These are phyloP conservation scores for Brachionus koreanus DNA, from an alignment of 1,140 invertebrate genomes.

Conservation along the genomic window DNA sequence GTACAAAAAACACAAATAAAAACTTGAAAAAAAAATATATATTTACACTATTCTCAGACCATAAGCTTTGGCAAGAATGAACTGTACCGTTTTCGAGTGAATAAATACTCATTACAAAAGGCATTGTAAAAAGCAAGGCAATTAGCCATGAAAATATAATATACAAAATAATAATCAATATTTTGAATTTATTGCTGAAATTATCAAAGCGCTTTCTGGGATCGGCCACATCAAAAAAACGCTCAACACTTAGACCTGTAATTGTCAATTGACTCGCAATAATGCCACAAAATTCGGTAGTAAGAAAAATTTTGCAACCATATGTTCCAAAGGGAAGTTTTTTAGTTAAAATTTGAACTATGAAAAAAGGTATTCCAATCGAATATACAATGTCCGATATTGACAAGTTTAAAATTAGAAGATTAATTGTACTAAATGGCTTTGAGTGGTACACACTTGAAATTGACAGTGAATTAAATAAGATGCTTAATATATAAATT, in stretches of 20 bases:
- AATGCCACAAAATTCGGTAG: conserved; percentile 16
- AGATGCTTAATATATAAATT: not conserved
- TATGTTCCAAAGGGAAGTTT: not conserved
- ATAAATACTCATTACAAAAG: conserved; percentile 22
- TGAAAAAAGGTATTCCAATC: conserved; percentile 34
- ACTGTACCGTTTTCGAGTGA: not conserved
- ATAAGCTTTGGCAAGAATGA: not conserved
- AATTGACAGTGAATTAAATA: conserved; percentile 12
- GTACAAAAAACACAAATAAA: conserved; percentile 11
- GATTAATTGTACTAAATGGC: conserved; percentile 12
- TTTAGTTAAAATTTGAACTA: not conserved
- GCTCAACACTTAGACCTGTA: conserved; percentile 3
- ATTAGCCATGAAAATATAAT: not conserved
- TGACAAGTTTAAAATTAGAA: conserved; percentile 31
- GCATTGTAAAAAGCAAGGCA: not conserved
- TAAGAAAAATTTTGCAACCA: conserved; percentile 6
- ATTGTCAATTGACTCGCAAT: conserved; percentile 8
- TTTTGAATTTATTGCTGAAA: conserved; percentile 23
- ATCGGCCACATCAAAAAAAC: conserved; percentile 6
- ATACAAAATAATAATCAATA: not conserved
- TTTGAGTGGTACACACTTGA: not conserved
- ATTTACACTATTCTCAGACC: not conserved
- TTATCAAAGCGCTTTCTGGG: not conserved
- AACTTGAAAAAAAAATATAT: conserved; percentile 26
- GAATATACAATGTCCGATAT: conserved; percentile 29